Conservation (phyloP, 1,140 invertebrate genomes). For the Asobara japonica region DNA sequence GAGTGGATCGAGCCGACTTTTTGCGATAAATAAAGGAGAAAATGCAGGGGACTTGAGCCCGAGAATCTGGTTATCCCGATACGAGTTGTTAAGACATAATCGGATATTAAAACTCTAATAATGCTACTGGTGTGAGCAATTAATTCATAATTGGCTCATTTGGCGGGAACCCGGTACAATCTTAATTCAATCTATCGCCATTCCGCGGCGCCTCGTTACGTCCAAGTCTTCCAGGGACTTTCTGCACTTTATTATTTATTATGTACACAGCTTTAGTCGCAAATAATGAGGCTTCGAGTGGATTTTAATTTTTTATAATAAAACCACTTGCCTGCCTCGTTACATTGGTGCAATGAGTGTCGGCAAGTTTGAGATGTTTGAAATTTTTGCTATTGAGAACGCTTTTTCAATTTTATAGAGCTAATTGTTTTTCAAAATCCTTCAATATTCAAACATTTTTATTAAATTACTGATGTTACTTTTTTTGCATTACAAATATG, state of each 20-base stretch:
- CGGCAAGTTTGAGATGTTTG: too few relatives aligned
- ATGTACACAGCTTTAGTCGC: not conserved
- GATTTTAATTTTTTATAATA: slow-evolving; percentile 44
- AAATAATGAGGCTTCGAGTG: slow-evolving; percentile 45
- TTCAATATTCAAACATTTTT: too few relatives aligned
- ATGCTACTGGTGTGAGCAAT: slow-evolving; percentile 57
- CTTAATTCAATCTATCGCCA: slow-evolving; percentile 67
- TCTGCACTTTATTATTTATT: not conserved
- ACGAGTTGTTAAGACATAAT: slow-evolving; percentile 62
- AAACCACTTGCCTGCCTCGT: slow-evolving; percentile 47
- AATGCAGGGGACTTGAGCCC: slow-evolving; percentile 32
- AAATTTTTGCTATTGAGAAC: too few relatives aligned
- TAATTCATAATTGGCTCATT: slow-evolving; percentile 67
- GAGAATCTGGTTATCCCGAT: slow-evolving; percentile 42
- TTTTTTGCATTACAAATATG: too few relatives aligned
- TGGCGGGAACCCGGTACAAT: slow-evolving; percentile 55
- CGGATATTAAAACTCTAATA: slow-evolving; percentile 60
- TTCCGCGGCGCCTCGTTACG: slow-evolving; percentile 58
- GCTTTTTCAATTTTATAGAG: too few relatives aligned
- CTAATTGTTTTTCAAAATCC: too few relatives aligned
- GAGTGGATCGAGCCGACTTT: not conserved
- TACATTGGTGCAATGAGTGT: too few relatives aligned
- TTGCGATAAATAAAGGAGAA: too few relatives aligned
- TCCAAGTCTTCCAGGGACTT: slow-evolving; percentile 24
- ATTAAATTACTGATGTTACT: too few relatives aligned